These are phyloP conservation scores for Psophia crepitans DNA, from an alignment of 2,113 vertebrate genomes.

Conservation along the genomic window DNA sequence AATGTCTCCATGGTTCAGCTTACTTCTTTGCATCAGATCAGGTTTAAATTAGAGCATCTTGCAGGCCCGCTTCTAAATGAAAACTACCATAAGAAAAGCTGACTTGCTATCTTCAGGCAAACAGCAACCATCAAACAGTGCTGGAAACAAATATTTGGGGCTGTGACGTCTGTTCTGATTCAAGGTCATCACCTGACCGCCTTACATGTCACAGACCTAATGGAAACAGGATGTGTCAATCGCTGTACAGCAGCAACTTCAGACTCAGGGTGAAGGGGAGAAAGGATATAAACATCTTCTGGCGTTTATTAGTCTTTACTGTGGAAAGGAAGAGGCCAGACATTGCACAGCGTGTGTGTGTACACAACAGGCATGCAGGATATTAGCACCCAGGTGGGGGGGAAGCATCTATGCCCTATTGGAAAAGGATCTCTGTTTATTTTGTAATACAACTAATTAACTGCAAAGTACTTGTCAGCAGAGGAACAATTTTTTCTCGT, in stretches of 20 bases:
- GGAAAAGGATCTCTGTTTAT: neutral
- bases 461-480: neutral
- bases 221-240: neutral
- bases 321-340: neutral
- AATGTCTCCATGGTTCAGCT: neutral
- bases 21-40: neutral
- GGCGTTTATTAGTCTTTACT: neutral
- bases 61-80: neutral
- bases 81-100: neutral
- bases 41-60: neutral
- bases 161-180: neutral
- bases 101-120: neutral
- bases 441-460: neutral
- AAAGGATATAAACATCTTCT: neutral
- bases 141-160: neutral
- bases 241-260: neutral
- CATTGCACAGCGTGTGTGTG: neutral
- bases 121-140: neutral
- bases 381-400: rapidly evolving
- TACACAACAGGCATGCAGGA: neutral
- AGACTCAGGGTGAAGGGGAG: neutral
- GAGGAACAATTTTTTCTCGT: neutral
- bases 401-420: neutral
- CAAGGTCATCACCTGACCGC: neutral
- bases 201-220: neutral